A percentile compares a stretch with the other conserved stretches of the same genome.
Conservation (phyloP, 2,888 invertebrate species). For the Hemicrepidius hirtus region DNA sequence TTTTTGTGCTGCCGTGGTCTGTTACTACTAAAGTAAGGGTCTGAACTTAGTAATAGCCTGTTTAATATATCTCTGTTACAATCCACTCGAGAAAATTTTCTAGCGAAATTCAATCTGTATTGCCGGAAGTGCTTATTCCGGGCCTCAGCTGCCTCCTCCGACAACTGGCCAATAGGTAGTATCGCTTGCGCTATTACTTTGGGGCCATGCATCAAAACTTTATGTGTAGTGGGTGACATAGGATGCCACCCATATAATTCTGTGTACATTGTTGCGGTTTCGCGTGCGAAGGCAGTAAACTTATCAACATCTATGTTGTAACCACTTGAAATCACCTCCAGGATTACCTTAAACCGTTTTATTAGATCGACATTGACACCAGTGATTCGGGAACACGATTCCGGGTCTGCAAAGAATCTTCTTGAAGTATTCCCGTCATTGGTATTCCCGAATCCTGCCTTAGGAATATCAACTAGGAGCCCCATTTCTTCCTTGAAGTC, state of each 20-base stretch:
- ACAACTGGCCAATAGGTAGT: slow-evolving; percentile 58
- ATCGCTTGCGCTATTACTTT: slow-evolving; percentile 57
- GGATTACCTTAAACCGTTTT: slow-evolving; percentile 44
- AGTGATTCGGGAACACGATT: slow-evolving; percentile 62
- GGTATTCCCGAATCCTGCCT: slow-evolving; percentile 58
- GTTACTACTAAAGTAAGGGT: too few relatives aligned
- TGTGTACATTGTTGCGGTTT: slow-evolving; percentile 61
- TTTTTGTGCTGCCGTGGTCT: too few relatives aligned
- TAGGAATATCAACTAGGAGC: slow-evolving; percentile 61
- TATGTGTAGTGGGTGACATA: slow-evolving; percentile 64
- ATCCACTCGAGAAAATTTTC: slow-evolving; percentile 56
- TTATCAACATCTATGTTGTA: slow-evolving; percentile 35
- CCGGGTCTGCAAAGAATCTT: slow-evolving; percentile 55
- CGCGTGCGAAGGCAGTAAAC: slow-evolving; percentile 54
- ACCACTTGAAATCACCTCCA: slow-evolving; percentile 58
- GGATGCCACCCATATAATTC: slow-evolving; percentile 61
- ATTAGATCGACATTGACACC: slow-evolving; percentile 55
- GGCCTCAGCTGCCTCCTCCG: slow-evolving; percentile 42
- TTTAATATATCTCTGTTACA: slow-evolving; percentile 56
- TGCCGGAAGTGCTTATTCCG: slow-evolving; percentile 54
- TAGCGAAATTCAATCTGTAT: slow-evolving; percentile 53
- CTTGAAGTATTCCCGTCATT: slow-evolving; percentile 62
- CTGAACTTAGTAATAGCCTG: slow-evolving; percentile 22
- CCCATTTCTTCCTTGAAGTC: slow-evolving; percentile 43
- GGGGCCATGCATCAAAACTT: slow-evolving; percentile 62